Conservation (phyloP, 2,113 vertebrate genomes). For the Kobus ellipsiprymnus region DNA sequence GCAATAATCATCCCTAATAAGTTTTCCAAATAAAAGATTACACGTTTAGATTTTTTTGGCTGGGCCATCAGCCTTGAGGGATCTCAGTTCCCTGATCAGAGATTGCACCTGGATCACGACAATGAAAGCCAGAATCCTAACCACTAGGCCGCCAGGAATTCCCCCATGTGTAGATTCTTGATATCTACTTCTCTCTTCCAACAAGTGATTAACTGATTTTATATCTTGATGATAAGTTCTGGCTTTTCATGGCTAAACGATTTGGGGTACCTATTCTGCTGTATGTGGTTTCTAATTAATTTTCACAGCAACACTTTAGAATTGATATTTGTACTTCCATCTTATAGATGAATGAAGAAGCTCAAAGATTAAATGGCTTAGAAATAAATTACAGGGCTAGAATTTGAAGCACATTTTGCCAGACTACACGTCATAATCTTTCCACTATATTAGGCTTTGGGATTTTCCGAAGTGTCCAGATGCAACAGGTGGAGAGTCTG, state of each 20-base stretch:
- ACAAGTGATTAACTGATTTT: neutral
- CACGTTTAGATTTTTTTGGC: neutral
- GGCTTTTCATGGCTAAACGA: neutral
- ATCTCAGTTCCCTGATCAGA: neutral
- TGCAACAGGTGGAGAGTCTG: neutral
- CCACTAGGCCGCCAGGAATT: neutral
- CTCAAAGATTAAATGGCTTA: constrained; percentile 7
- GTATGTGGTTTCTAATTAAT: neutral
- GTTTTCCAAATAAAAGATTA: neutral
- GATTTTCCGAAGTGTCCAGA: neutral
- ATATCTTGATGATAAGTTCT: neutral
- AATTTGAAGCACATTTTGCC: neutral
- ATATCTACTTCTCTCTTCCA: neutral
- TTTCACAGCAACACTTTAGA: neutral
- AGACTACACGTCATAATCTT: neutral
- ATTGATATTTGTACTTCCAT: neutral
- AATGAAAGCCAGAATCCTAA: neutral
- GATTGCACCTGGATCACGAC: neutral
- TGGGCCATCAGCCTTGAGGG: neutral
- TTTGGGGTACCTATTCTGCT: neutral
- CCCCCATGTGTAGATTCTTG: neutral
- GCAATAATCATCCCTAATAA: neutral
- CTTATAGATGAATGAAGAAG: neutral
- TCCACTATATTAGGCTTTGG: neutral
- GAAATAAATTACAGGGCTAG: neutral